Base-by-base conservation (phyloP, 2,113 vertebrate species). In the Peromyscus californicus region DNA sequence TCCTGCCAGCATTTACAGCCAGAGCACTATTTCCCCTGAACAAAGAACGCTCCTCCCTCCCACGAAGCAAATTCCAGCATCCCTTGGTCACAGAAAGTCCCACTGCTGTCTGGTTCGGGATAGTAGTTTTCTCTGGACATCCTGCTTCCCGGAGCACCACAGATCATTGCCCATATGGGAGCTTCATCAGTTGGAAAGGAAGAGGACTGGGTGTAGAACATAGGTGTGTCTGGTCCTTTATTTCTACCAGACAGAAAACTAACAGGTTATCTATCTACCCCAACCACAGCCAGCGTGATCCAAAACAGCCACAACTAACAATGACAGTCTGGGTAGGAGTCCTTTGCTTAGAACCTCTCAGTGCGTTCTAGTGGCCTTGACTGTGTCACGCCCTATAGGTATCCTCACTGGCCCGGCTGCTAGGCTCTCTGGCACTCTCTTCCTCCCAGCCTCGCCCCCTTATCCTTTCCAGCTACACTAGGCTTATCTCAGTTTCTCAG, bases 21-120 rank as follows among this genome's bases (percentile, higher is more conserved):
- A 39, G 31, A 80, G 29, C 13, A 33, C 61, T 69, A 17, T 31
- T 5, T 93, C 78, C 90, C 42, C 21, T 76, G 48, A 76, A 79
- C 21, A 69, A 89, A 89, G 70, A 93, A 85, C 1, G 33, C 11
- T 21, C 72, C 91, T 24, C 48, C 72, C 29, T 54, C 67, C 65
- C 42, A 74, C 51, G 51, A 24, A 72, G 36, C 36, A 57, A 92
- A 59, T 92, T 65, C 57, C 57, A 78, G 6, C 17, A 61, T 69
- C 70, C 82, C 51, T 96, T 78, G 74, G 57, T 57, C 48, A 87
- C 61, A 42, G 84, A 70, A 92, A 95, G 84, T 80, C 85, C 72
- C 78, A 7, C 74, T 95, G 61, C 57, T 82, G 45, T 80, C 70
- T 65, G 33, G 26, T 72, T 95, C 79, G 75, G 80, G 83, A 76